Evolutionary conservation across 2,113 vertebrate genomes (phyloP).

Genomic region (Balaenoptera acutorostrata): DNA sequence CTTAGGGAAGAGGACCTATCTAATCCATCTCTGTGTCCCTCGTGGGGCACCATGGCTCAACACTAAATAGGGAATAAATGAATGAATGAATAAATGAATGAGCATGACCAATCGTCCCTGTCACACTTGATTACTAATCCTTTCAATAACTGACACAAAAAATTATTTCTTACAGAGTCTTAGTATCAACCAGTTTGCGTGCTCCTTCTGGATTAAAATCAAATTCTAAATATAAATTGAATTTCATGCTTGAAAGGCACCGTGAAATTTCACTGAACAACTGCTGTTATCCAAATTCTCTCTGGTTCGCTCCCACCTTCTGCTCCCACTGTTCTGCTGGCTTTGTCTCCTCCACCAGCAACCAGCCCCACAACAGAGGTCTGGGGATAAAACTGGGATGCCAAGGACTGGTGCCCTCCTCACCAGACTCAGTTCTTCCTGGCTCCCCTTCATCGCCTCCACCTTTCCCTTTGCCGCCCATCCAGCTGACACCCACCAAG

Average conservation of each 20-base stretch:
- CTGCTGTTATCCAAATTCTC: slow-evolving; percentile 47
- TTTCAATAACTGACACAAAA: slow-evolving; percentile 53
- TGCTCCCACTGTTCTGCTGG: not conserved
- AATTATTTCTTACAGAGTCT: slow-evolving; percentile 40
- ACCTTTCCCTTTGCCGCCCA: not conserved
- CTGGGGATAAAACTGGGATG: not conserved
- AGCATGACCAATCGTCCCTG: not conserved
- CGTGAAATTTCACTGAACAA: slow-evolving; percentile 64
- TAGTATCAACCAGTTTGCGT: slow-evolving; percentile 46
- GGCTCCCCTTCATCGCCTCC: not conserved
- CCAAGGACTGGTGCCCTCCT: not conserved
- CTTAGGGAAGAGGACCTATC: not conserved
- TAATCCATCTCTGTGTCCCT: not conserved
- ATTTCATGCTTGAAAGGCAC: slow-evolving; percentile 68
- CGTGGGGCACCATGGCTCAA: not conserved
- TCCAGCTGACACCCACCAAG: not conserved
- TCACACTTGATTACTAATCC: slow-evolving; percentile 55
- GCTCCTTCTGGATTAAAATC: slow-evolving; percentile 60
- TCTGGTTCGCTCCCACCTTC: slow-evolving; percentile 14
- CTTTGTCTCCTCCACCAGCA: slow-evolving; percentile 2
- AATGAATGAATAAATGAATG: slow-evolving; percentile 50
- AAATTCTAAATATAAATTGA: slow-evolving; percentile 71
- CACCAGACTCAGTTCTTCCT: not conserved
- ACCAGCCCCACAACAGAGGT: not conserved
- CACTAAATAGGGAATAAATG: not conserved